These are phyloP conservation scores for Cosmia trapezina DNA, from an alignment of 2,888 invertebrate species.

Conservation along the genomic window DNA sequence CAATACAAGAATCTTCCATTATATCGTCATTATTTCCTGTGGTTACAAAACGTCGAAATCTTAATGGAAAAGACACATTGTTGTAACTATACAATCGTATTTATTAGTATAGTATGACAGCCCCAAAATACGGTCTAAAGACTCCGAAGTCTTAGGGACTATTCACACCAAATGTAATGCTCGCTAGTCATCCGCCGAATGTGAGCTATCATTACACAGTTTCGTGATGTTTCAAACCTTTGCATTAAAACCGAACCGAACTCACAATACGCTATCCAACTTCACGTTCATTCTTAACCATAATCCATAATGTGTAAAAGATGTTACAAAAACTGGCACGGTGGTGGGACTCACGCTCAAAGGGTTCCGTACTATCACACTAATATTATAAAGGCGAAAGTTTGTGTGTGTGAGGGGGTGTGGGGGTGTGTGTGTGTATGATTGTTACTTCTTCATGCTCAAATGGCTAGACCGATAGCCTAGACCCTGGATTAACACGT, in stretches of 20 bases:
- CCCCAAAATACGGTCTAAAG: neutral
- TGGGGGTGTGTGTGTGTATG: no score
- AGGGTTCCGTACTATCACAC: no score
- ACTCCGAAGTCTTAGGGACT: neutral
- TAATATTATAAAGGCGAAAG: no score
- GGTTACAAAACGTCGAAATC: neutral
- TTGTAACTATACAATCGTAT: neutral
- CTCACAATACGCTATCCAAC: neutral
- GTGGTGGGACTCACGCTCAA: no score
- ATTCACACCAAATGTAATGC: neutral
- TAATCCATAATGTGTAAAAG: no score
- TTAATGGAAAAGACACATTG: slow-evolving; percentile 1
- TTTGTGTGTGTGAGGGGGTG: no score
- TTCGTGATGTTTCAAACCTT: neutral
- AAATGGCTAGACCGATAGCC: no score
- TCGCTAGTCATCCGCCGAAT: neutral
- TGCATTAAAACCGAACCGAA: no score
- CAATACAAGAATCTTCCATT: neutral
- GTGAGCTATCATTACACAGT: neutral
- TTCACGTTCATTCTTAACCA: no score
- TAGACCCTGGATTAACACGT: no score
- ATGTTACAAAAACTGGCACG: no score
- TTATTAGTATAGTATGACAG: neutral
- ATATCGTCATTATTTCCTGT: neutral
- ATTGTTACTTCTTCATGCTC: no score